These are phyloP conservation scores for Pithecia hirsuta DNA, from an alignment of 2,797 vertebrate species.

Conservation along the genomic window DNA sequence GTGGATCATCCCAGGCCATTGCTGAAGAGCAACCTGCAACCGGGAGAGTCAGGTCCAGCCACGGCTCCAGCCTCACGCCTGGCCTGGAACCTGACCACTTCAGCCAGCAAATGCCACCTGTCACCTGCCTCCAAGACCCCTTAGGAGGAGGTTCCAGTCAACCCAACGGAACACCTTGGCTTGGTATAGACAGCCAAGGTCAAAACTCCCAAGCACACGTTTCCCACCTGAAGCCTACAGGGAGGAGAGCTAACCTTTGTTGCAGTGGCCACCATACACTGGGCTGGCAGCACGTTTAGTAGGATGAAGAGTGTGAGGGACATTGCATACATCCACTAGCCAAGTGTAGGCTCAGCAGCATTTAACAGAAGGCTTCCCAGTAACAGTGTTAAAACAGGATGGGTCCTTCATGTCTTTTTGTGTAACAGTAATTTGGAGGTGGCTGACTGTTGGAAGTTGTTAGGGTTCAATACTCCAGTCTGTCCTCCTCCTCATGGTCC, in stretches of 20 bases:
- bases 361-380: not conserved
- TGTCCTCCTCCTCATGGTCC: not conserved
- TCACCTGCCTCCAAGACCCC: not conserved
- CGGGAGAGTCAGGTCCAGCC: not conserved
- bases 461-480: not conserved
- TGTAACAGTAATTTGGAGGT: not conserved
- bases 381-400: not conserved
- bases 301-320: not conserved
- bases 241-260: not conserved
- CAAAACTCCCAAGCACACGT: not conserved
- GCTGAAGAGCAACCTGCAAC: not conserved
- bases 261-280: fast-evolving
- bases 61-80: not conserved
- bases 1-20: not conserved
- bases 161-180: not conserved
- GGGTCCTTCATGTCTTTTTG: not conserved
- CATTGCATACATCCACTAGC: not conserved
- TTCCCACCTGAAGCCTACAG: not conserved
- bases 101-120: not conserved
- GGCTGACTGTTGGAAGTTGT: not conserved
- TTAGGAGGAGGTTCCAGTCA: not conserved
- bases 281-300: not conserved
- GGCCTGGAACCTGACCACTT: no score
- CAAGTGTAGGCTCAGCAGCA: no score
- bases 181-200: not conserved